Conservation (phyloP, 2,888 invertebrate genomes). For the Limnephilus rhombicus region DNA sequence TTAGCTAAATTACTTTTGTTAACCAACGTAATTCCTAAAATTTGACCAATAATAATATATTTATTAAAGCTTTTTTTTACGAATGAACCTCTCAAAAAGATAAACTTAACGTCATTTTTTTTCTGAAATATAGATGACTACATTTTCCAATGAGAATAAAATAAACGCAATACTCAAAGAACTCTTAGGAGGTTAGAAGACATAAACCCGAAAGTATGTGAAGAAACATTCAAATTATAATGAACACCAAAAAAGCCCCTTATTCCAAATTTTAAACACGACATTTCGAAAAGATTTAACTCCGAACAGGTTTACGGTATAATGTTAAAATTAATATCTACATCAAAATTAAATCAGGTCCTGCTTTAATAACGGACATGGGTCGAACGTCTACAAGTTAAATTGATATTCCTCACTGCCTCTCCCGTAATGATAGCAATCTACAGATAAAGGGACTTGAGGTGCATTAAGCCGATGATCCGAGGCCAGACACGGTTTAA, state of each 20-base stretch:
- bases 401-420: neutral
- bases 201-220: no score
- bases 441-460: constrained; percentile 16
- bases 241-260: neutral
- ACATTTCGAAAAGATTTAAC: neutral
- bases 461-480: constrained; percentile 2
- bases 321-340: neutral
- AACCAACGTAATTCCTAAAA: no score
- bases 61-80: no score
- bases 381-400: neutral
- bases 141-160: no score
- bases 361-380: neutral
- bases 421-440: constrained; percentile 12
- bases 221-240: neutral
- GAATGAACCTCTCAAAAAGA: no score
- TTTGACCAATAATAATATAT: no score
- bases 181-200: no score
- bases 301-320: neutral
- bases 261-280: no score
- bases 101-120: no score
- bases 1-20: neutral
- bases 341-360: neutral
- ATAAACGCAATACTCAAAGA: no score
- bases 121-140: no score
- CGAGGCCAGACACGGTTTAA: neutral